Base-by-base conservation (phyloP, 1,140 invertebrate genomes). In the Harlomillsia oculata region DNA sequence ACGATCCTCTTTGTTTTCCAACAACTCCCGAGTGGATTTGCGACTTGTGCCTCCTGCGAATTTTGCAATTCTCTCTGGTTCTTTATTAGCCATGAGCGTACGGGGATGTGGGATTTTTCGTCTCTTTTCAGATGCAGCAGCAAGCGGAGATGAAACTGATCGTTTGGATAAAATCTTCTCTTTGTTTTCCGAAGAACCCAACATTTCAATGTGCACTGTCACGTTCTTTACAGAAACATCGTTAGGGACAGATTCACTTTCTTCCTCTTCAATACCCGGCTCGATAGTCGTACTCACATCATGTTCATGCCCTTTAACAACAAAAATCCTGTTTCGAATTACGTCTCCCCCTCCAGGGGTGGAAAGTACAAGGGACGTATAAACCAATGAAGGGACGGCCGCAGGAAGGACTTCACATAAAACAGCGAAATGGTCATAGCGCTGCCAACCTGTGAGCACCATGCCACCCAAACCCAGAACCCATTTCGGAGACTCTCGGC, bases 391-490 rank as follows among this genome's bases (percentile, higher is more conserved):
- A 6, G 94, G 94, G 51, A 97, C 72, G 2, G 82, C 80, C 1
- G 80, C 77, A 1, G 87, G 86, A n/a, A 99, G 71, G 5, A 96
- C 72, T 73, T 99, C 95, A 70, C 90, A 95, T 14, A 97, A 76
- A 0, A 87, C 81, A 3, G 89, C 88, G 75, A 91, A 89, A 70
- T 98, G 94, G 71, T 94, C 90, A 68, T 90, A 95, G 62, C 82
- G 36, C 20, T 49, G 48, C 64, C 62, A 64, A 1, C 62, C 69
- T 6, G 59, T 59, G 5, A 59, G 40, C 11, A 65, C 63, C 13
- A 73, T 34, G 5, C 82, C 82, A 52, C 75, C 69, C 56, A 83
- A 75, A n/a, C 74, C 75, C n/a, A 74, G 72, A 29, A 76, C 72
- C 65, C 82, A 81, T 37, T 75, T 76, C 5, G 75, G 70, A 5